phyloP scores from a whole-genome alignment of 2,888 invertebrate genomes.

The Slavum lentiscoides region DNA sequence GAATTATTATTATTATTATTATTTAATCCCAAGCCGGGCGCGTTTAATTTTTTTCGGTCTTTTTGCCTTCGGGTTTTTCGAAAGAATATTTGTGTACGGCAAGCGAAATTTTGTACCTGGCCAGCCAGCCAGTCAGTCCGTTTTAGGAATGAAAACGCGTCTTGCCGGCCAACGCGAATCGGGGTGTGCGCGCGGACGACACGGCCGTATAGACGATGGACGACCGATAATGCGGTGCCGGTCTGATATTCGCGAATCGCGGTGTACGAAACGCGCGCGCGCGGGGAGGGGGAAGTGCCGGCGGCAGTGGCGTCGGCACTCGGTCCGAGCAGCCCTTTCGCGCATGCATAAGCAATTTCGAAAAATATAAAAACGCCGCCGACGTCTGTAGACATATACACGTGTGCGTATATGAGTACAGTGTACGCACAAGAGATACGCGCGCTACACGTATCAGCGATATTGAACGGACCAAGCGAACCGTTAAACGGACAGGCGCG shows the following conservation, averaged over 20 bases:
- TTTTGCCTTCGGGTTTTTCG: too few species aligned
- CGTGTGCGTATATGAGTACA: neutral
- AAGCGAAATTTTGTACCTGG: too few species aligned
- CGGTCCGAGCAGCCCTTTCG: conserved; percentile 27
- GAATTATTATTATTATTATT: too few species aligned
- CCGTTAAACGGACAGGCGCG: conserved; percentile 49
- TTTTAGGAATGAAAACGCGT: too few species aligned
- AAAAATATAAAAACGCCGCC: conserved; percentile 41
- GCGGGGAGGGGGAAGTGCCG: neutral
- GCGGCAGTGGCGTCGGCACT: neutral
- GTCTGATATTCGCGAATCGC: too few species aligned
- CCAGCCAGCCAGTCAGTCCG: too few species aligned
- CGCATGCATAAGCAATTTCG: conserved; percentile 52
- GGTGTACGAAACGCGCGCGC: neutral
- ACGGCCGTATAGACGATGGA: neutral
- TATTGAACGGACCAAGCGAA: conserved; percentile 51
- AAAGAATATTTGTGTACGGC: too few species aligned
- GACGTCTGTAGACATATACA: neutral
- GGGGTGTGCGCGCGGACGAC: neutral
- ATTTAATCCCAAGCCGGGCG: too few species aligned
- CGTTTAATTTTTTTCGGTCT: too few species aligned
- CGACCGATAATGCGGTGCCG: too few species aligned
- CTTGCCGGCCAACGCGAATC: neutral
- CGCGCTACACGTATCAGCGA: neutral
- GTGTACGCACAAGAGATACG: neutral